Conservation (phyloP, 1,140 invertebrate species). For the Samia ricini region DNA sequence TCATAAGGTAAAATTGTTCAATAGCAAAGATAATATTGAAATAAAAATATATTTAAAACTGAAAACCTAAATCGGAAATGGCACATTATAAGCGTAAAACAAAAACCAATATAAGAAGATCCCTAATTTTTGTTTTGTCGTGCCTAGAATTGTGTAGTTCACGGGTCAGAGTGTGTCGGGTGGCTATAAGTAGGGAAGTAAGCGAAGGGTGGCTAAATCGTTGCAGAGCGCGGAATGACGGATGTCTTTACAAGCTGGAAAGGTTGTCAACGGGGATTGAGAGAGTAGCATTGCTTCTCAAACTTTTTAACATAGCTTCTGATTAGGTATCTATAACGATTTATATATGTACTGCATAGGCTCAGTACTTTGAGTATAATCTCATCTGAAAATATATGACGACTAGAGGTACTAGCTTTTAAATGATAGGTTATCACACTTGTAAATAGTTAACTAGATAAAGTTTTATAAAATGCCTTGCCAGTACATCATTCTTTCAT, state of each 20-base stretch:
- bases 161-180: constrained; percentile 30
- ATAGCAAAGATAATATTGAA: background rate
- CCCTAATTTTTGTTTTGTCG: background rate
- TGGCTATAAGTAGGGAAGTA: constrained; percentile 36
- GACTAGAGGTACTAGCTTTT: no score
- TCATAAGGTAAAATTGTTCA: background rate
- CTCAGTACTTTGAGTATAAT: no score
- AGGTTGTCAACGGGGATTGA: constrained; percentile 50
- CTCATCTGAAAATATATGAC: no score
- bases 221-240: constrained; percentile 57
- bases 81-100: constrained; percentile 49
- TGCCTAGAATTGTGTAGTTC: background rate
- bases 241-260: constrained; percentile 70
- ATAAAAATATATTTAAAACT: constrained; percentile 7
- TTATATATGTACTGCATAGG: no score
- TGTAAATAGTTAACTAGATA: no score
- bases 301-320: constrained; percentile 33
- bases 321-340: constrained; percentile 1
- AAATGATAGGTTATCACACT: no score
- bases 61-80: constrained; percentile 60
- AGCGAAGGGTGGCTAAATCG: constrained; percentile 51
- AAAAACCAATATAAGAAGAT: constrained; percentile 30
- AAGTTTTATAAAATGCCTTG: no score
- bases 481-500: no score
- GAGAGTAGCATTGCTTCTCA: constrained; percentile 31